A percentile compares a stretch with the other conserved stretches of the same genome.
phyloP scores from a whole-genome alignment of 37 sponge, comb jelly and placozoan genomes.

The Tethya wilhelma region DNA sequence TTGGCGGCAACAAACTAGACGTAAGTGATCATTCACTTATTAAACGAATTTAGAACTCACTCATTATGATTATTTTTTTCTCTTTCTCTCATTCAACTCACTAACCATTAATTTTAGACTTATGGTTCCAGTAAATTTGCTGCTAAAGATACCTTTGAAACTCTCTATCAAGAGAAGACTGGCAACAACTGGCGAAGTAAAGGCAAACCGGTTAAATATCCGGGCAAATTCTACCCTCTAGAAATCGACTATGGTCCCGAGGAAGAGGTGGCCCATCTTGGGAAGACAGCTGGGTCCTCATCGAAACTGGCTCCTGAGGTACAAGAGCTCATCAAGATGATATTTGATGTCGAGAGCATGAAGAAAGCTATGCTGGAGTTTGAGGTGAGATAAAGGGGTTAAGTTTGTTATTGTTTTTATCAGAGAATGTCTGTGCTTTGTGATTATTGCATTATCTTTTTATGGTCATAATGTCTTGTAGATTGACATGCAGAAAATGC shows the following conservation, averaged over 20 bases:
- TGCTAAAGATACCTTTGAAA: slow-evolving; percentile 64
- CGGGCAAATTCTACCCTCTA: slow-evolving; percentile 95
- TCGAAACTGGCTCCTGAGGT: slow-evolving; percentile 81
- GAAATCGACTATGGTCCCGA: slow-evolving; percentile 97
- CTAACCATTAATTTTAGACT: background rate
- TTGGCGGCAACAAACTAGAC: slow-evolving; percentile 91
- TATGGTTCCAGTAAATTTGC: background rate
- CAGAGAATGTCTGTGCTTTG: too few species aligned
- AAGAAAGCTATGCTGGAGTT: slow-evolving; percentile 94
- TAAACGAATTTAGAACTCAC: background rate
- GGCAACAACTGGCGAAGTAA: slow-evolving; percentile 74
- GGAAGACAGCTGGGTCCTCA: slow-evolving; percentile 56
- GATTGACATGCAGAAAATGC: slow-evolving; percentile 99
- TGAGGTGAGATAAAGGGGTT: too few species aligned
- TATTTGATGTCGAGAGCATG: slow-evolving; percentile 96
- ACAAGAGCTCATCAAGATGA: slow-evolving; percentile 86
- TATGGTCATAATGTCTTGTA: slow-evolving; percentile 11
- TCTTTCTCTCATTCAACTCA: background rate
- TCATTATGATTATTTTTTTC: background rate
- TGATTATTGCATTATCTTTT: background rate
- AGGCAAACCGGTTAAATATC: slow-evolving; percentile 69
- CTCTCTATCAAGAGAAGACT: slow-evolving; percentile 80
- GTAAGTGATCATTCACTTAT: slow-evolving; percentile 7
- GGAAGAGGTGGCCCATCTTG: slow-evolving; percentile 32
- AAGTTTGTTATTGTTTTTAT: too few species aligned